Conservation (phyloP, 2,797 vertebrate species). For the Lagodon rhomboides region DNA sequence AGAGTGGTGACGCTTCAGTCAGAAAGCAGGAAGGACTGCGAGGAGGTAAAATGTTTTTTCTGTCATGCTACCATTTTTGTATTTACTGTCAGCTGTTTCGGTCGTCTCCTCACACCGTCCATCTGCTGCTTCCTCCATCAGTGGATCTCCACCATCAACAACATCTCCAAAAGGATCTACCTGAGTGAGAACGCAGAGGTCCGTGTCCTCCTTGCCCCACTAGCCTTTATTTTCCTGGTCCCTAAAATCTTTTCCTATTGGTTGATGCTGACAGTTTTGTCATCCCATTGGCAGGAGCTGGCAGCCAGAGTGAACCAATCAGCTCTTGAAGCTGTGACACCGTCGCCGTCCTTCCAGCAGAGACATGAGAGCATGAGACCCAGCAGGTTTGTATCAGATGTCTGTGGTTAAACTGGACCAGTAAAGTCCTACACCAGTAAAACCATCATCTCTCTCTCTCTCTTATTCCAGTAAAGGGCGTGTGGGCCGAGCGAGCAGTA, state of each 20-base stretch:
- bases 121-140: slow-evolving; percentile 66
- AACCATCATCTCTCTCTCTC: background rate
- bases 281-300: slow-evolving; percentile 88
- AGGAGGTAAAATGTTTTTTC: slow-evolving; percentile 88
- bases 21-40: slow-evolving; percentile 96
- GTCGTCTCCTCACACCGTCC: background rate
- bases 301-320: slow-evolving; percentile 97
- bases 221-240: background rate
- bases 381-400: slow-evolving; percentile 65
- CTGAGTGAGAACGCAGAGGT: slow-evolving; percentile 99
- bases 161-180: slow-evolving; percentile 98
- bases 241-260: background rate
- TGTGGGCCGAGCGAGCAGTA: slow-evolving; percentile 89
- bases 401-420: background rate
- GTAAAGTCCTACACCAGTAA: background rate
- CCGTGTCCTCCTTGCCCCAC: slow-evolving; percentile 27
- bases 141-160: slow-evolving; percentile 99
- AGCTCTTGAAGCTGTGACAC: slow-evolving; percentile 95
- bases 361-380: slow-evolving; percentile 96
- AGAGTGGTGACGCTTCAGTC: slow-evolving; percentile 96
- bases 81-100: background rate
- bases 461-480: slow-evolving; percentile 88
- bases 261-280: background rate
- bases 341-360: slow-evolving; percentile 98
- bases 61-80: background rate